A percentile compares a stretch with the other conserved stretches of the same genome.
Evolutionary conservation across 2,113 vertebrate genomes (phyloP).

Genomic region (Bettongia penicillata): DNA sequence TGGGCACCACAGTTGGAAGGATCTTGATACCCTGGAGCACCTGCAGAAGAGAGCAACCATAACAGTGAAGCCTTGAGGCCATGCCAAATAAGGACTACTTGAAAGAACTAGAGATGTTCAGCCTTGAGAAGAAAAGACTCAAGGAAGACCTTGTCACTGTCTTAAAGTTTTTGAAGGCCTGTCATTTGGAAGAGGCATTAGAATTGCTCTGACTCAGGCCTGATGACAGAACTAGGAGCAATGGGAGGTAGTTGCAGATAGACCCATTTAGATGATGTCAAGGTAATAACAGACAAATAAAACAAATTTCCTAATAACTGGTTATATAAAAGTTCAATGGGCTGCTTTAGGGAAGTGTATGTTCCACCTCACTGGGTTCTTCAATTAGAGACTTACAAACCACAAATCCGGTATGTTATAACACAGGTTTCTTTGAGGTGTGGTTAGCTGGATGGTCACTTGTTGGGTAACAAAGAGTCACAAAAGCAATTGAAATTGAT

Average conservation of each 20-base stretch:
- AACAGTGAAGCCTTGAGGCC: background rate
- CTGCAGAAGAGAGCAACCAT: background rate
- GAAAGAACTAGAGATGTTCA: background rate
- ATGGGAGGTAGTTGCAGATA: background rate
- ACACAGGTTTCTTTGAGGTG: background rate
- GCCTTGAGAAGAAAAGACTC: background rate
- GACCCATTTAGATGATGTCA: background rate
- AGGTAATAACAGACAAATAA: background rate
- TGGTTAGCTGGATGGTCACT: background rate
- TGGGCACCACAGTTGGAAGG: background rate
- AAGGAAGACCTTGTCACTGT: background rate
- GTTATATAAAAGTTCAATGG: background rate
- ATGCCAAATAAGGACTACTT: background rate
- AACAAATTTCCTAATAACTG: background rate
- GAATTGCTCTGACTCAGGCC: background rate
- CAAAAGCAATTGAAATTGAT: background rate
- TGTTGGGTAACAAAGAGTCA: background rate
- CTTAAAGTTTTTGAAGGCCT: background rate
- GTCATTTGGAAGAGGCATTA: background rate
- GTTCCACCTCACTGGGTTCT: background rate
- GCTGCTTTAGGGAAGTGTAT: background rate
- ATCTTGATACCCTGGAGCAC: background rate
- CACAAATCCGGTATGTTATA: background rate
- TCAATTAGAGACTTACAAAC: background rate
- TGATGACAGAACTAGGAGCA: background rate